Evolutionary conservation across 2,113 vertebrate species (phyloP).

Genomic region (Tricholaema leucomelas): DNA sequence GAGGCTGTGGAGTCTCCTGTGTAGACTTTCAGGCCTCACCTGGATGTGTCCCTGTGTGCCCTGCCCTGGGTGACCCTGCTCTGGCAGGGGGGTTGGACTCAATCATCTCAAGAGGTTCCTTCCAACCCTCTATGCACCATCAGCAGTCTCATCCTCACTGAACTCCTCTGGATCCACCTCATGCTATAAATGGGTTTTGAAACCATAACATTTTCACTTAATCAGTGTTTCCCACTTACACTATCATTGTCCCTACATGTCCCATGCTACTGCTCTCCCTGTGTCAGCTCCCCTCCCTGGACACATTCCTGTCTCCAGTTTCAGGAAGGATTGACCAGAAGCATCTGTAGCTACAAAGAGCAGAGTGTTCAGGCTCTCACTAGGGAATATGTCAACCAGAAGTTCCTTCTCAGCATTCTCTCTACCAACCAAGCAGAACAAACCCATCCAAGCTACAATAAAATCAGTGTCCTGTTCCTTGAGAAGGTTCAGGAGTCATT

Average conservation of each 20-base stretch:
- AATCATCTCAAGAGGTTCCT: too few relatives aligned
- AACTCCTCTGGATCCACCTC: neutral
- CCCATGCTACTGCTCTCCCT: neutral
- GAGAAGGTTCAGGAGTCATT: neutral
- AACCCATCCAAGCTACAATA: neutral
- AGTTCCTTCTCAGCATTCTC: neutral
- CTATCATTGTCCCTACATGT: neutral
- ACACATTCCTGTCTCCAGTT: neutral
- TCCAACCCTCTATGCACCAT: neutral
- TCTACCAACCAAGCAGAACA: neutral
- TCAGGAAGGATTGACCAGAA: neutral
- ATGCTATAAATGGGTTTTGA: neutral
- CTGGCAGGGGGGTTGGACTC: too few relatives aligned
- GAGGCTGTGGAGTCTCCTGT: too few relatives aligned
- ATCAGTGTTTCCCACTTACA: neutral
- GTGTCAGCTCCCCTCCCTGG: neutral
- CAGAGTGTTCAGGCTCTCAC: neutral
- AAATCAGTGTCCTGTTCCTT: neutral
- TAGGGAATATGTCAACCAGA: rapidly evolving
- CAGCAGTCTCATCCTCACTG: neutral
- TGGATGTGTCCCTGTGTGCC: too few relatives aligned
- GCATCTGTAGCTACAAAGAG: neutral
- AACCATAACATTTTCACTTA: neutral
- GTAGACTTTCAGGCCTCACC: too few relatives aligned
- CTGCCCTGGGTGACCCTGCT: too few relatives aligned